A percentile compares a stretch with the other conserved stretches of the same genome.
These are phyloP conservation scores for Heterodera filipjevi DNA, from an alignment of 2,888 invertebrate species.

Conservation along the genomic window DNA sequence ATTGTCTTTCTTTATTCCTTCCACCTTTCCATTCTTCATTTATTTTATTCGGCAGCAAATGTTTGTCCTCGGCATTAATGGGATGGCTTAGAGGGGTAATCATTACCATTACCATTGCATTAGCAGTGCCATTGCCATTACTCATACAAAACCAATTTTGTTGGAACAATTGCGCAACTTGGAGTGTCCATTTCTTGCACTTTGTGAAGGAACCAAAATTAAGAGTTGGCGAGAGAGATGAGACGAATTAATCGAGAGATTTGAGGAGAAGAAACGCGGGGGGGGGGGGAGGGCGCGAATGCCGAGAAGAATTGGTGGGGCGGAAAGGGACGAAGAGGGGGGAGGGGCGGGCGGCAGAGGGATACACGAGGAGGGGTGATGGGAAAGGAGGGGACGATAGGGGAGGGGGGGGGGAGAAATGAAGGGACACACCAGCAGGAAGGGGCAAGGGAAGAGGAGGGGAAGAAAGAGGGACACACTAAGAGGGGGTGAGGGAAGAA, in stretches of 20 bases:
- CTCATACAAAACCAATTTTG: constrained; percentile 3
- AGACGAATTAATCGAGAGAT: not conserved
- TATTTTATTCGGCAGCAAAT: not conserved
- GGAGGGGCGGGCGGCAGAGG: not conserved
- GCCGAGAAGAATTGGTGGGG: constrained; percentile 6
- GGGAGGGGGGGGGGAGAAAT: not conserved
- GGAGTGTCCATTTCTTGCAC: constrained; percentile 9
- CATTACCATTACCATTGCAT: not conserved
- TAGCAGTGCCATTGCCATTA: not conserved
- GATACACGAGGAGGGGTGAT: no score
- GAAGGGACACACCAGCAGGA: no score
- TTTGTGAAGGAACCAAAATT: not conserved
- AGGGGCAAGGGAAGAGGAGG: no score
- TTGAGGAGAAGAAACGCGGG: not conserved
- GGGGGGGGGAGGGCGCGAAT: not conserved
- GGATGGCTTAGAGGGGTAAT: not conserved
- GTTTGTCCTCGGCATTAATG: constrained; percentile 2
- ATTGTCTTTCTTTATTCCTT: not conserved
- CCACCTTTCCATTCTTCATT: not conserved
- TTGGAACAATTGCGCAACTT: constrained; percentile 9
- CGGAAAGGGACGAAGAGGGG: not conserved
- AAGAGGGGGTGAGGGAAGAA: no score
- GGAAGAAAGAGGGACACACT: no score
- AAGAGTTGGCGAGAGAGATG: not conserved
- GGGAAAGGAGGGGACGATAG: not conserved